Base-by-base conservation (phyloP, 2,113 vertebrate species). In the Nothocercus nigrocapillus region DNA sequence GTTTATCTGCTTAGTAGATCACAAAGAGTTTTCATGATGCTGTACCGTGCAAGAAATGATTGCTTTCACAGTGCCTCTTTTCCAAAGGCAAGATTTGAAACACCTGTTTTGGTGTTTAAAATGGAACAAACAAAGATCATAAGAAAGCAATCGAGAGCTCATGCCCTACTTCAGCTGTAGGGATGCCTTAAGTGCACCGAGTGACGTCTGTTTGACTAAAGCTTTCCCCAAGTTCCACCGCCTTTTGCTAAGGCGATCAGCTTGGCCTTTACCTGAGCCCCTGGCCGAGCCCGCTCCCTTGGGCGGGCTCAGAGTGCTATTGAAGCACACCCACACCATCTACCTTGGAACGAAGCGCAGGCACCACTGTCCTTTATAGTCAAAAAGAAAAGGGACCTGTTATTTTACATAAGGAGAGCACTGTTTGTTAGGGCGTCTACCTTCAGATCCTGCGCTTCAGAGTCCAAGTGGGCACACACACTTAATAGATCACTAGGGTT, bases 101-200 rank as follows among this genome's bases (percentile, higher is more conserved):
- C 82, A 94, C 90, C 72, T 77, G 85, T 28, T 82, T 69, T 69
- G 34, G 7, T 90, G n/a, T 85, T 95, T 94, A 90, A 88, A 86
- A 70, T 74, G 49, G 73, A 72, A 16, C 22, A 54, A 12, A 69
- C 54, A 58, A 76, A 88, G 89, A 44, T 73, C 14, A 10, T 64
- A 85, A 47, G 61, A 82, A 77, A 89, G 89, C 58, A 91, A 8
- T 32, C 49, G 28, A 53, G 44, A 95, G 19, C 22, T 88, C 45
- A 32, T 80, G 34, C 45, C 87, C 24, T 72, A 0, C 47, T 87
- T 68, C 11, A 58, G 44, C 17, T 40, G 61, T 69, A 76, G 62
- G 76, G 21, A 51, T 87, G 58, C 38, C 66, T 78, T 85, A 79
- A 61, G 45, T 76, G 32, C 28, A 30, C 17, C 63, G 28, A 85